A percentile compares a stretch with the other conserved stretches of the same genome.
Conservation (phyloP, 2,797 vertebrate species). For the Diglossa cyanea region DNA sequence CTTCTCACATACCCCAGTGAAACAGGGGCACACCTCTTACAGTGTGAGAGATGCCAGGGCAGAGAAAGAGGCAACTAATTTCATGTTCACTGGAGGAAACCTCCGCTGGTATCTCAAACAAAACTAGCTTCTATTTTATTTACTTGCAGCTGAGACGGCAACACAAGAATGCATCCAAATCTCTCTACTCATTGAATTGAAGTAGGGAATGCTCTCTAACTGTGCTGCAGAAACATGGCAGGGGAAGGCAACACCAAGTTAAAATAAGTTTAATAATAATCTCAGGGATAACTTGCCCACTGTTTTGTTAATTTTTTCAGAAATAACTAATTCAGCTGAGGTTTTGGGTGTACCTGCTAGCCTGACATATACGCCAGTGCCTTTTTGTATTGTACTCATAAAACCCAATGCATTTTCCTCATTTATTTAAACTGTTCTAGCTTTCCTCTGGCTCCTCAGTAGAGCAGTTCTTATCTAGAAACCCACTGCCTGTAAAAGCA, state of each 20-base stretch:
- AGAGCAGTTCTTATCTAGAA: background rate
- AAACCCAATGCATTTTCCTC: background rate
- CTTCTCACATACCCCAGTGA: background rate
- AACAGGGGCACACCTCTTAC: background rate
- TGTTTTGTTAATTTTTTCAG: background rate
- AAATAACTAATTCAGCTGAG: background rate
- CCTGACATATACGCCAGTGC: rapidly evolving
- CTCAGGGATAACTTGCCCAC: background rate
- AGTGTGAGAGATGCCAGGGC: background rate
- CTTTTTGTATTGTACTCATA: background rate
- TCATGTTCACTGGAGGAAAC: background rate
- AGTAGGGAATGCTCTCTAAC: background rate
- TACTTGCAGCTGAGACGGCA: background rate
- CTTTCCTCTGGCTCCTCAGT: background rate
- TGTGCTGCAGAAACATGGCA: background rate
- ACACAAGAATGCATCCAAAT: background rate
- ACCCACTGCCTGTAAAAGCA: background rate
- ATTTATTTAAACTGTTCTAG: background rate
- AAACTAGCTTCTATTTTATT: background rate
- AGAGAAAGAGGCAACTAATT: background rate
- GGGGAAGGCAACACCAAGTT: background rate
- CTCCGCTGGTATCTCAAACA: background rate
- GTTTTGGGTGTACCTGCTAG: background rate
- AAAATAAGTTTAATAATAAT: background rate
- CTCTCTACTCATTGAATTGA: background rate